phyloP scores from a whole-genome alignment of 2,113 vertebrate genomes.

The Proteles cristata region DNA sequence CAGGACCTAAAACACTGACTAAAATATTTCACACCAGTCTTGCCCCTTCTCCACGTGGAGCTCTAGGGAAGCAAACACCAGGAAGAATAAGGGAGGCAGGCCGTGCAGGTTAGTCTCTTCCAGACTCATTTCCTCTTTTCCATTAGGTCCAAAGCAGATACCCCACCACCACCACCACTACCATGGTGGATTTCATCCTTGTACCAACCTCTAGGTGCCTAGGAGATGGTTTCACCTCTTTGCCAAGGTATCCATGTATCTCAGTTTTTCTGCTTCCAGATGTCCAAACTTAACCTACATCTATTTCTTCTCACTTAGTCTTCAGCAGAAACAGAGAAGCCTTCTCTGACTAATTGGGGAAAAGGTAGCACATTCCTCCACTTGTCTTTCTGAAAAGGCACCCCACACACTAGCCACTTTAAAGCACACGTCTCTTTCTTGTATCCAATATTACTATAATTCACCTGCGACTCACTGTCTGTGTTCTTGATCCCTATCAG shows the following conservation, averaged over 20 bases:
- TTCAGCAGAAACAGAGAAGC: slow-evolving; percentile 24
- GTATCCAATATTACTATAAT: slow-evolving; percentile 22
- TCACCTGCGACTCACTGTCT: slow-evolving; percentile 26
- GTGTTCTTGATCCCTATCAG: slow-evolving; percentile 64
- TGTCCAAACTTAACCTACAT: slow-evolving; percentile 29
- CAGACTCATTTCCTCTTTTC: neutral
- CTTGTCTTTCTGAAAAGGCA: slow-evolving; percentile 39
- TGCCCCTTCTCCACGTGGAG: neutral
- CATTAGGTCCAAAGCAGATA: neutral
- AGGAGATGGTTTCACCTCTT: neutral
- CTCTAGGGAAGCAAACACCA: neutral
- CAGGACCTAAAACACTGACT: neutral
- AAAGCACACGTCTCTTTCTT: slow-evolving; percentile 59
- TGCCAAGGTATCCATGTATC: neutral
- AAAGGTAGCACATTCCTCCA: slow-evolving; percentile 17
- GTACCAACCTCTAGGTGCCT: neutral
- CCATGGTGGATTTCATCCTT: neutral
- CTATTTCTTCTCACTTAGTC: slow-evolving; percentile 45
- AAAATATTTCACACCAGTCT: neutral
- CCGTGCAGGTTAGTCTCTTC: neutral
- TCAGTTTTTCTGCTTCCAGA: slow-evolving; percentile 47
- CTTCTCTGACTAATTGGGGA: slow-evolving; percentile 53
- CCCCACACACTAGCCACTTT: neutral
- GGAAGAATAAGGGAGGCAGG: neutral
- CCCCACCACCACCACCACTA: too few relatives aligned